Conservation (phyloP, 2,888 invertebrate genomes). For the Lamproptera curius region DNA sequence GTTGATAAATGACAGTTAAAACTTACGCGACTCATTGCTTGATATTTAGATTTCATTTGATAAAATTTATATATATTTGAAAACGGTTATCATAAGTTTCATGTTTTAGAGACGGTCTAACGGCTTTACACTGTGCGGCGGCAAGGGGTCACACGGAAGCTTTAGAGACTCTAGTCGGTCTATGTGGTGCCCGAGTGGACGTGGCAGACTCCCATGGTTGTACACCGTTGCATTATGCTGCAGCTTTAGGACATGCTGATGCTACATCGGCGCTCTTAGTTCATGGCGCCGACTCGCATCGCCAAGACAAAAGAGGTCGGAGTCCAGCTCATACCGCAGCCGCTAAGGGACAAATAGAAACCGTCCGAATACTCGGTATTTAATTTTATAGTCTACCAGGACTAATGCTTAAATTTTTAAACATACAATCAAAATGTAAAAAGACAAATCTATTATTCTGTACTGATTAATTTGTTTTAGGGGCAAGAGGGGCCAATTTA, state of each 20-base stretch:
- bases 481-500: conserved; percentile 86
- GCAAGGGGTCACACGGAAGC: conserved; percentile 97
- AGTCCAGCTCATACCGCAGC: conserved; percentile 97
- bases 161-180: conserved; percentile 90
- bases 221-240: conserved; percentile 97
- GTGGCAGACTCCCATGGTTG: conserved; percentile 96
- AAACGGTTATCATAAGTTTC: too few species aligned
- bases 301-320: conserved; percentile 94
- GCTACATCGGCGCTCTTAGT: conserved; percentile 93
- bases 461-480: conserved; percentile 37
- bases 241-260: conserved; percentile 96
- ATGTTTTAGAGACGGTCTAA: conserved; percentile 89
- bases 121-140: conserved; percentile 97
- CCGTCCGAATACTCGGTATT: conserved; percentile 83
- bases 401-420: too few species aligned
- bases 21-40: too few species aligned
- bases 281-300: conserved; percentile 93
- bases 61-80: too few species aligned
- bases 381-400: too few species aligned
- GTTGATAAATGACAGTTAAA: too few species aligned
- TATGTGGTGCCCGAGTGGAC: conserved; percentile 94
- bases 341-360: conserved; percentile 96
- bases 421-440: too few species aligned
- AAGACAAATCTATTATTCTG: too few species aligned
- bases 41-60: neutral